phyloP scores from a whole-genome alignment of 1,140 invertebrate species.

The Sycophaga agraensis region DNA sequence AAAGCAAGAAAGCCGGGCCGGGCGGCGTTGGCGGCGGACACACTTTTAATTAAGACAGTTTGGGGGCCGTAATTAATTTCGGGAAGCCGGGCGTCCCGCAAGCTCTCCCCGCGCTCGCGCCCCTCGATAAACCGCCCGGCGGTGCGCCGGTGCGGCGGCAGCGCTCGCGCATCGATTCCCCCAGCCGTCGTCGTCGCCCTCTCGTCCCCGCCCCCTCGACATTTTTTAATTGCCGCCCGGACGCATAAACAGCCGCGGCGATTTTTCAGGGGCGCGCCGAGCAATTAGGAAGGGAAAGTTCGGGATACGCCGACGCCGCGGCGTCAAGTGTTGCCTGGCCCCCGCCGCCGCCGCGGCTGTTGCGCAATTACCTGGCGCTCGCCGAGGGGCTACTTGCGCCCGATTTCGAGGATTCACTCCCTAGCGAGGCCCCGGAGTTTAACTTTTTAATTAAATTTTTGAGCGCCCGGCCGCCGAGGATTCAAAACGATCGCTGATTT shows the following conservation, averaged over 20 bases:
- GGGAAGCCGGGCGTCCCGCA: slow-evolving; percentile 41
- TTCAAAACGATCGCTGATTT: slow-evolving; percentile 15
- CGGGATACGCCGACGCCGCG: too few relatives aligned
- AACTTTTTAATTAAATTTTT: slow-evolving; percentile 29
- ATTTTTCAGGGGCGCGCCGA: too few relatives aligned
- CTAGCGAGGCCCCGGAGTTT: neutral
- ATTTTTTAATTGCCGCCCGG: too few relatives aligned
- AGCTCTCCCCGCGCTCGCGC: too few relatives aligned
- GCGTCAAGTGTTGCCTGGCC: neutral
- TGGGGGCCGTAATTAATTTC: slow-evolving; percentile 56
- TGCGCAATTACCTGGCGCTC: neutral
- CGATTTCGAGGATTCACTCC: slow-evolving; percentile 9
- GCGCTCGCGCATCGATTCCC: too few relatives aligned
- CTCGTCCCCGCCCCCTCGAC: too few relatives aligned
- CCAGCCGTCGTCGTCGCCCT: neutral
- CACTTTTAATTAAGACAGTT: slow-evolving; percentile 57
- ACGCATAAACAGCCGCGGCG: too few relatives aligned
- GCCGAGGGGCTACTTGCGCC: too few relatives aligned
- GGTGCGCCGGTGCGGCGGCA: slow-evolving; percentile 28
- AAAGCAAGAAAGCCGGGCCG: neutral
- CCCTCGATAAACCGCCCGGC: too few relatives aligned
- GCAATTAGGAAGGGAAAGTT: too few relatives aligned
- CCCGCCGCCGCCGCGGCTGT: neutral
- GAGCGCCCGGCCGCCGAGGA: neutral
- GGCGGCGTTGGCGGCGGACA: slow-evolving; percentile 32